phyloP scores from a whole-genome alignment of 2,113 vertebrate genomes.

The Cyanistes caeruleus region DNA sequence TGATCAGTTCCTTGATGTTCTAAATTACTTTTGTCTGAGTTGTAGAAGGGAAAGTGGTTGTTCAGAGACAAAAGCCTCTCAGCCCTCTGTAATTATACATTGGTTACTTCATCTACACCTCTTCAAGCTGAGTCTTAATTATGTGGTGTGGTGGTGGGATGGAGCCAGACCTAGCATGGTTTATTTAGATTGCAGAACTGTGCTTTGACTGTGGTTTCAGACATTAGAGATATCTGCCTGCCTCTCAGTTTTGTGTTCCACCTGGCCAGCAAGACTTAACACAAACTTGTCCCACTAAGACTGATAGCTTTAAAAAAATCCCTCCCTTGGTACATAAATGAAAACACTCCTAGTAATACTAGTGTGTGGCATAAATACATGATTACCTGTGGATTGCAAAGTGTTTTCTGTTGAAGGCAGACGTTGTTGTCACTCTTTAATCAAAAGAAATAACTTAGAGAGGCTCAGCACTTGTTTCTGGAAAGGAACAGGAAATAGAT shows the following conservation, averaged over 20 bases:
- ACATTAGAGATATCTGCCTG: background rate
- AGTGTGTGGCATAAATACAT: background rate
- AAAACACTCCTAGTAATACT: background rate
- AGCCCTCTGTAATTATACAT: background rate
- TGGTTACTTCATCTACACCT: background rate
- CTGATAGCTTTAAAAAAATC: background rate
- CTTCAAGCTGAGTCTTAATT: background rate
- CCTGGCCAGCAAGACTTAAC: background rate
- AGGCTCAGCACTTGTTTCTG: background rate
- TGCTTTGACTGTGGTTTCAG: background rate
- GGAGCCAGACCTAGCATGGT: background rate
- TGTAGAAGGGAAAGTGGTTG: background rate
- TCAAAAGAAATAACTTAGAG: background rate
- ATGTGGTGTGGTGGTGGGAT: background rate
- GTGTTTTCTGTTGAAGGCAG: background rate
- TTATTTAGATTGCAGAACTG: background rate
- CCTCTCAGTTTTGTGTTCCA: background rate
- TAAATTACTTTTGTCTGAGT: background rate
- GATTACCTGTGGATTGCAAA: background rate
- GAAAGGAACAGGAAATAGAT: background rate
- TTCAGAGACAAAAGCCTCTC: background rate
- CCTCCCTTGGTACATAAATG: fast-evolving
- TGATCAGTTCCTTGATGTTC: background rate
- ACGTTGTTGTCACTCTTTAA: fast-evolving
- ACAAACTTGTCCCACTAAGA: background rate